These are phyloP conservation scores for Dicycla oo DNA, from an alignment of 2,888 invertebrate genomes.

Conservation along the genomic window DNA sequence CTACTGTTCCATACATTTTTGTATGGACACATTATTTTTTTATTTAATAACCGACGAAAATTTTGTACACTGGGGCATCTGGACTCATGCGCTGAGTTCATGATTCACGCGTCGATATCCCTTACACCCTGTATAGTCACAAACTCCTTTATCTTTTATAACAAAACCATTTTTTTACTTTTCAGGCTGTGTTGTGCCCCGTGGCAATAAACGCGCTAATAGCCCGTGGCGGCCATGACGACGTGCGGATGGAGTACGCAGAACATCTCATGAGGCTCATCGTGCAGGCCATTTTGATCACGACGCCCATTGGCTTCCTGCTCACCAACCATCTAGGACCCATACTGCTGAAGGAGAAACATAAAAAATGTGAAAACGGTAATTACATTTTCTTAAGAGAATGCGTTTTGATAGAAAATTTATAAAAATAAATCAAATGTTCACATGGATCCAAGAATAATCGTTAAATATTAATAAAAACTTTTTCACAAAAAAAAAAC, in stretches of 20 bases:
- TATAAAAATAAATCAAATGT: too few species aligned
- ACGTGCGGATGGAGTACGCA: conserved; percentile 74
- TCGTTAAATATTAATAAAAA: too few species aligned
- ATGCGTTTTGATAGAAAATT: too few species aligned
- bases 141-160: background rate
- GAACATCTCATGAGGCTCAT: conserved; percentile 77
- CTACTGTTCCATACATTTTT: too few species aligned
- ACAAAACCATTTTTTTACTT: conserved; percentile 34
- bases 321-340: conserved; percentile 82
- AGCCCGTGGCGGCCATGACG: conserved; percentile 60
- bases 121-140: too few species aligned
- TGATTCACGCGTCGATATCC: too few species aligned
- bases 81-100: too few species aligned
- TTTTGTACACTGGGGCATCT: too few species aligned
- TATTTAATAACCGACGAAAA: too few species aligned
- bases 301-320: conserved; percentile 83
- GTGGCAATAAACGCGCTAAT: conserved; percentile 86
- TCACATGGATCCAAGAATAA: too few species aligned
- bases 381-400: conserved; percentile 4
- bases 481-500: too few species aligned
- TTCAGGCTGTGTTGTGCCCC: conserved; percentile 91
- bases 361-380: conserved; percentile 69
- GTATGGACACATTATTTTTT: too few species aligned
- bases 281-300: conserved; percentile 82
- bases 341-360: conserved; percentile 72